These are phyloP conservation scores for Acrobasis repandana DNA, from an alignment of 2,888 invertebrate genomes.

Conservation along the genomic window DNA sequence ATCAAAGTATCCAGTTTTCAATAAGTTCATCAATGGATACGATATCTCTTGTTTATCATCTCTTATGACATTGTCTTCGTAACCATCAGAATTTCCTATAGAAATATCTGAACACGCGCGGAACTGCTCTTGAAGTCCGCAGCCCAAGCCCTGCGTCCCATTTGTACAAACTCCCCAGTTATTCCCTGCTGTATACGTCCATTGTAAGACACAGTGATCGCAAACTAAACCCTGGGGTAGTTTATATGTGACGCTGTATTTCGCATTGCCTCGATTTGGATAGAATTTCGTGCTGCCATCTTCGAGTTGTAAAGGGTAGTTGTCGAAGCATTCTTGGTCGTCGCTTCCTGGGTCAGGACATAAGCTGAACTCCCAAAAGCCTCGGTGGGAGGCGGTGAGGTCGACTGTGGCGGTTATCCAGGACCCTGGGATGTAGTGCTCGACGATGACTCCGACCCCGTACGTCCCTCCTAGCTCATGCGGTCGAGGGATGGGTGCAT, in stretches of 20 bases:
- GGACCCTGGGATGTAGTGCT: conserved; percentile 85
- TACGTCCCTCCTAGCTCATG: conserved; percentile 92
- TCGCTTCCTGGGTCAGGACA: conserved; percentile 88
- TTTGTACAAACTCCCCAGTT: conserved; percentile 90
- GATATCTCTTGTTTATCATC: conserved; percentile 44
- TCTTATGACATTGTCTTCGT: conserved; percentile 32
- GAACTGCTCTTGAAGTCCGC: conserved; percentile 93
- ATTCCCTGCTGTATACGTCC: conserved; percentile 93
- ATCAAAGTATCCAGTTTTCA: conserved; percentile 45
- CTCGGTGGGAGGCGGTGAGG: conserved; percentile 91
- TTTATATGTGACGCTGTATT: conserved; percentile 86
- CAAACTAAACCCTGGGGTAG: conserved; percentile 85
- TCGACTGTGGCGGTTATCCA: conserved; percentile 87
- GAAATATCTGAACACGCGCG: conserved; percentile 91
- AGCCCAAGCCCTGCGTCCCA: conserved; percentile 89
- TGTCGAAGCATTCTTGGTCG: conserved; percentile 88
- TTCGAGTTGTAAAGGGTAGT: conserved; percentile 83
- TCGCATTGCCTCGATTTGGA: conserved; percentile 86
- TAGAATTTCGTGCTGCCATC: conserved; percentile 84
- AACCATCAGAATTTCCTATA: conserved; percentile 72
- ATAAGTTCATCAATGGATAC: conserved; percentile 38
- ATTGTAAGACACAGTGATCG: conserved; percentile 91
- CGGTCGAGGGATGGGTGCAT: conserved; percentile 84
- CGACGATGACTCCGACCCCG: conserved; percentile 89
- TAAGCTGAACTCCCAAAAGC: conserved; percentile 91